Percentiles rank a stretch among this genome's conserved stretches.
These are phyloP conservation scores for Papilio glaucus DNA, from an alignment of 1,140 invertebrate species.

Conservation along the genomic window DNA sequence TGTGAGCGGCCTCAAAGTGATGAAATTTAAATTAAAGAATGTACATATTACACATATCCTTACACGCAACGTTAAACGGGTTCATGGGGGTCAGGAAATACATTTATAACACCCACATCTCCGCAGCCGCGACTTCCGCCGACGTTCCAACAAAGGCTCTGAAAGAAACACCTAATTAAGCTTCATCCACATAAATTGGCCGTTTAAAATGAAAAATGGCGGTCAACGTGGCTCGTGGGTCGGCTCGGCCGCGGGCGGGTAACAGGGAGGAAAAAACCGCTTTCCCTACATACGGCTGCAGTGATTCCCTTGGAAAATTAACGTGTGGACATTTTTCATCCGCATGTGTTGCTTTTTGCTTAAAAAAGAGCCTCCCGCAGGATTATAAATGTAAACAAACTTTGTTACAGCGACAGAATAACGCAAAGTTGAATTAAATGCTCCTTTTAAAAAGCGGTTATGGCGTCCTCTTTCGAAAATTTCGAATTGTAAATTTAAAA, in stretches of 20 bases:
- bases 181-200: constrained; percentile 49
- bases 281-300: constrained; percentile 33
- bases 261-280: constrained; percentile 25
- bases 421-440: background rate
- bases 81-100: constrained; percentile 4
- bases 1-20: too few species aligned
- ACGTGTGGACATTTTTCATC: constrained; percentile 40
- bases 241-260: background rate
- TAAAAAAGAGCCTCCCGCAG: background rate
- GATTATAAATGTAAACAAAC: constrained; percentile 29
- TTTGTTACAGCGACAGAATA: constrained; percentile 8
- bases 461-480: background rate
- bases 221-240: constrained; percentile 30
- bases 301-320: constrained; percentile 42
- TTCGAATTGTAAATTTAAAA: background rate
- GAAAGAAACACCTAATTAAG: constrained; percentile 51
- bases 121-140: constrained; percentile 9
- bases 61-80: background rate
- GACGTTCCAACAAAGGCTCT: constrained; percentile 36
- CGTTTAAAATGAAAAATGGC: constrained; percentile 51
- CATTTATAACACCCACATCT: constrained; percentile 36
- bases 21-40: too few species aligned
- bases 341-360: constrained; percentile 37
- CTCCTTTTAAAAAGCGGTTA: background rate
- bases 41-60: constrained; percentile 21